Conservation (phyloP, 2,888 invertebrate species). For the Trypoxylon attenuatum region DNA sequence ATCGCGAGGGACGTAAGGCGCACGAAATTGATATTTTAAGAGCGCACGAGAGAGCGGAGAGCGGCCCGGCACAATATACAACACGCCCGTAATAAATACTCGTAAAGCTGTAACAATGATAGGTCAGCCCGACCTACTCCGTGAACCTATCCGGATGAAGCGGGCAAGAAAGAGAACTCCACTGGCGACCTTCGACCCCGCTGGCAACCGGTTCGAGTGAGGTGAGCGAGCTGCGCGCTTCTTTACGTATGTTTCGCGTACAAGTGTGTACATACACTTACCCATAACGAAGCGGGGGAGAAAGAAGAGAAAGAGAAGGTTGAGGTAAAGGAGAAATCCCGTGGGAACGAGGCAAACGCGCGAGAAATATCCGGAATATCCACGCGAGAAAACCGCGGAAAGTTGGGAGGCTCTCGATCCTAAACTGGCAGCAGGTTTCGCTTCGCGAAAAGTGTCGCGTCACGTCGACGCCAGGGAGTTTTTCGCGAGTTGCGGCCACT, state of each 20-base stretch:
- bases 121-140: slow-evolving; percentile 44
- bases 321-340: slow-evolving; percentile 37
- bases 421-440: not conserved
- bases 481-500: slow-evolving; percentile 19
- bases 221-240: slow-evolving; percentile 27
- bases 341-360: slow-evolving; percentile 37
- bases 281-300: slow-evolving; percentile 21
- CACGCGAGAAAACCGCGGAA: slow-evolving; percentile 4
- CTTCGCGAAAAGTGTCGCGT: slow-evolving; percentile 17
- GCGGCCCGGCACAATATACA: slow-evolving; percentile 2
- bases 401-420: not conserved
- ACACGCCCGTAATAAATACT: slow-evolving; percentile 46
- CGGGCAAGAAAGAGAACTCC: slow-evolving; percentile 33
- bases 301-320: too few species aligned
- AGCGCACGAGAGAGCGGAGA: slow-evolving; percentile 18
- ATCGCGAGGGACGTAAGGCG: slow-evolving; percentile 10
- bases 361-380: slow-evolving; percentile 10
- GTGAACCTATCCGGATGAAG: slow-evolving; percentile 26
- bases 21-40: slow-evolving; percentile 46
- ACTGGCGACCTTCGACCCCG: slow-evolving; percentile 48
- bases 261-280: slow-evolving; percentile 19
- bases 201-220: slow-evolving; percentile 50
- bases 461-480: slow-evolving; percentile 17
- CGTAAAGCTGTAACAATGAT: slow-evolving; percentile 47
- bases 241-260: slow-evolving; percentile 9